Base-by-base conservation (phyloP, 2,113 vertebrate genomes). In the Centropus unirufus region DNA sequence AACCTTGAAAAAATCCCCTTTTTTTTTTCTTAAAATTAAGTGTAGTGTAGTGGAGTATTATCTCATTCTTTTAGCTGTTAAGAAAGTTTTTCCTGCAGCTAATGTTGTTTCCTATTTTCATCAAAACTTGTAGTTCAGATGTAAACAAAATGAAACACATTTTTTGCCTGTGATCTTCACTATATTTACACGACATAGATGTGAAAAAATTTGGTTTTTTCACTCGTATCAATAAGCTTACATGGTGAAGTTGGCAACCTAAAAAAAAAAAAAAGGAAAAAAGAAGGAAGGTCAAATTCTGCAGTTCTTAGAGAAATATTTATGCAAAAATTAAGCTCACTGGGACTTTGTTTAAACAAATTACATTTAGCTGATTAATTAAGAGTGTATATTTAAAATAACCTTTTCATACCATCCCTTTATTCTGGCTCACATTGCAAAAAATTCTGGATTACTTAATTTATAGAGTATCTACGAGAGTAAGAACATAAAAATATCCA, bases 61-160 rank as follows among this genome's bases (percentile, higher is more conserved):
- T 75, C 62, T 83, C 24, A 58, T 82, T 18, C 61, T 46, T 76
- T 62, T 83, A 55, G 59, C 12, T 80, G 39, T 69, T 93, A 22
- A 64, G 83, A 94, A 95, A 86, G 49, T 24, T 80, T 91, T 81
- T 95, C 57, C 61, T 81, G 30, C 44, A 86, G 49, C 44, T 90
- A 54, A 63, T 34, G 34, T 81, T 89, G 12, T 46, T 87, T 92
- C 76, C 21, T 84, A 21, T 63, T 95, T 91, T 88, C 70, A 52
- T 91, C 30, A 58, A 66, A 84, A 89, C 47, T 87, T 34, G 10
- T 34, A 69, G 15, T 74, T 91, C 61, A 68, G 23, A 74, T 79
- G 64, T 85, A 93, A 89, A 6, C 14, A 82, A 87, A 92, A 69
- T 40, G 18, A 85, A 94, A 61, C 51, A 76, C 12, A 20, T 55